Base-by-base conservation (phyloP, 2,113 vertebrate species). In the Spea bombifrons region DNA sequence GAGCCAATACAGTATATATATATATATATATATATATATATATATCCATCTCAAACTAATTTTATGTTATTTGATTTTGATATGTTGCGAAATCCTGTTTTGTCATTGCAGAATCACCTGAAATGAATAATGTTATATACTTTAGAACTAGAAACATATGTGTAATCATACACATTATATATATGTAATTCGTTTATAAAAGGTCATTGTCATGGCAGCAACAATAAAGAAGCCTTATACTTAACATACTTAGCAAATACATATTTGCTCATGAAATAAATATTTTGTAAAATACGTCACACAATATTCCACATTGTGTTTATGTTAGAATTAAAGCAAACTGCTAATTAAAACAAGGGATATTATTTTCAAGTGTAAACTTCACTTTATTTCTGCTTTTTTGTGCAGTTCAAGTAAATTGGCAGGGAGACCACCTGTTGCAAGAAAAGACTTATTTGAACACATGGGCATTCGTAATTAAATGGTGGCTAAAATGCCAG, bases 401-500 rank as follows among this genome's bases (percentile, higher is more conserved):
- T 10, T 53, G 10, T 7, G 50, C 7, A 53, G 10, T 3, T 53
- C 50, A 7, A 7, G 7, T 59, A 82, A 84, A 81, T 81, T 76
- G 55, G 8, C 64, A 67, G 64, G 30, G 65, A 76, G 76, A 81
- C 66, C 0, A 0, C 75, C 15, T 80, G 78, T 80, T 74, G 63
- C 17, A 74, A 61, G 65, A 10, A 61, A 80, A 80, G 15, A n/a
- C 76, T 78, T 55, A 10, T 80, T 17, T 59, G 64, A 74, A 50
- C 78, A 61, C 78, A 61, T 61, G 71, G 71, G 70, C 55, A 84
- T 82, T 81, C 86, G 75, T 86, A 88, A 88, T 86, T 80, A 73
- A 80, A 74, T 67, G 64, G 70, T 80, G 78, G 71, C 78, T 87
- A 66, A 86, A 87, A 84, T 87, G 87, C 84, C 71, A 44, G 49